Evolutionary conservation across 1,140 invertebrate species (phyloP), one percentile per base, ranked within the genome.

Genomic region (Eciton burchellii): DNA sequence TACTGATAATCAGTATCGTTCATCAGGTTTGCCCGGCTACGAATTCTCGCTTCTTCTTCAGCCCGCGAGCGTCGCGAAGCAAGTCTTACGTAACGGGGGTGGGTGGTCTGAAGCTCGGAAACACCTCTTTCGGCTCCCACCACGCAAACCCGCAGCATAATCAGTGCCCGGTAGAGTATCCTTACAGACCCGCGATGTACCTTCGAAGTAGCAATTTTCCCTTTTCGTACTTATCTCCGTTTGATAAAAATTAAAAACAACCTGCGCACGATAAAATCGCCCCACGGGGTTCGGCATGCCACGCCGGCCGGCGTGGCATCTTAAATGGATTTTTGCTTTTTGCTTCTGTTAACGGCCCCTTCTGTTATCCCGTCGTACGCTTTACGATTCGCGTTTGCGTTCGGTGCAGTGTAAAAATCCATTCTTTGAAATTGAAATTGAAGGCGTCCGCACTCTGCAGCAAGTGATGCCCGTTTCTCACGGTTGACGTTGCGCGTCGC

Each of bases 1-100:
- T n/a, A n/a, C n/a, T 87, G 87, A 91, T 91, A 90, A 91, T 91
- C 89, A 74, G 81, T 82, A 88, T 82, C 85, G 79, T 89, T 70
- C 82, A 85, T 87, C 84, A 84, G 84, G 79, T 89, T 87, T 86
- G 86, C 88, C 88, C 63, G 57, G 19, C 81, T 41, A 63, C 72
- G 85, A 72, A 66, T 85, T 56, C 81, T 68, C 84, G 60, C 43
- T 45, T 26, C 49, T 2, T 14, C 14, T 26, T 41, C 19, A 0
- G 16, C 43, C 71, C 66, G 81, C 84, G 35, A 83, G 52, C 47
- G 54, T 57, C 56, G 66, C 66, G 82, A 60, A 56, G 84, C 77
- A 52, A 83, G 79, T 43, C 72, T 91, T 89, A 89, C 85, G 85
- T 89, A 89, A 91, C 83, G 29, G 59, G 89, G 70, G 72, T 87